These are phyloP conservation scores for Propsilocerus akamusi DNA, from an alignment of 1,140 invertebrate species.

Conservation along the genomic window DNA sequence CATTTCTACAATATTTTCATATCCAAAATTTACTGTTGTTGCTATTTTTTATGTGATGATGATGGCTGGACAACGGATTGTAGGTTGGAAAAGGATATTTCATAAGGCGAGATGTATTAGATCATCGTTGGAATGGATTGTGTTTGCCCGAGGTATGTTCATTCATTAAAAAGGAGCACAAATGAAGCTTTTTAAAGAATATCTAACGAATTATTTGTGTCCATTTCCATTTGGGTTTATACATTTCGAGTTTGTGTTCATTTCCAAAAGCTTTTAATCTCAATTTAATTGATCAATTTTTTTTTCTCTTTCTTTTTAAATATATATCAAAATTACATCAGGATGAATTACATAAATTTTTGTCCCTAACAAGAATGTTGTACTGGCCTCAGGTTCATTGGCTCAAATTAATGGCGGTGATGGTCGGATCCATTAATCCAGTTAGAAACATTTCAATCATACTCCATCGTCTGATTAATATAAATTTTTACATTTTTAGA, in stretches of 20 bases:
- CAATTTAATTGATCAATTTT: not conserved
- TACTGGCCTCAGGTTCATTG: conserved; percentile 8
- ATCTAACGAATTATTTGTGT: not conserved
- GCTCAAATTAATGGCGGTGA: conserved; percentile 7
- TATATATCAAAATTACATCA: not conserved
- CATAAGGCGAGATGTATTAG: conserved; percentile 24
- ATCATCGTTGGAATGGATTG: conserved; percentile 43
- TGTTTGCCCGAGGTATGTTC: conserved; percentile 16
- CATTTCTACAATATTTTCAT: too few relatives aligned
- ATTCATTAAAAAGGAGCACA: too few relatives aligned
- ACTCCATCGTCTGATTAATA: not conserved
- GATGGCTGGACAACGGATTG: conserved; percentile 10
- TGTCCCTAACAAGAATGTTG: conserved; percentile 7
- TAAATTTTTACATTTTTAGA: conserved; percentile 25
- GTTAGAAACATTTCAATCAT: not conserved
- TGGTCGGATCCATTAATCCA: conserved; percentile 6
- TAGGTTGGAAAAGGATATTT: conserved; percentile 26
- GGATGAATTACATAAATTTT: conserved; percentile 7
- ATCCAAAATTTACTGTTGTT: too few relatives aligned
- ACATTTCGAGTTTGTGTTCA: not conserved
- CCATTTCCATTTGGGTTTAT: not conserved
- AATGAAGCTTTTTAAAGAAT: not conserved
- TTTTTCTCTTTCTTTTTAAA: not conserved
- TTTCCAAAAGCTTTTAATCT: too few relatives aligned
- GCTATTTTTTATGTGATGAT: too few relatives aligned